phyloP scores from a whole-genome alignment of 2,797 vertebrate genomes.

The Mus minutoides region DNA sequence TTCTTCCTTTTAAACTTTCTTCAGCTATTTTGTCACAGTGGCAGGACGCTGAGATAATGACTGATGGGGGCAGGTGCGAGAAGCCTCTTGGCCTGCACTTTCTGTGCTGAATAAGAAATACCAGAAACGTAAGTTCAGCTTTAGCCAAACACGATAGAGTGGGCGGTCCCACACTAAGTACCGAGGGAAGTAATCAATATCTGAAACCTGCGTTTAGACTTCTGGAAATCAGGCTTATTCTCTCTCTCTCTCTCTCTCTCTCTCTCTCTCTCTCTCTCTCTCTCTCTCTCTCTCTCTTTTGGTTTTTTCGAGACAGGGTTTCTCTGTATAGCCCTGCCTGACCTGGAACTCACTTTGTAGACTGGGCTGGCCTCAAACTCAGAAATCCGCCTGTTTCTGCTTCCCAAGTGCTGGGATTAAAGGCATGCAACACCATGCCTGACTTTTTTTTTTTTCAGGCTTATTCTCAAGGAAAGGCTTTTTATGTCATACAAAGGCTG shows the following conservation, averaged over 20 bases:
- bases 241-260: too few relatives aligned
- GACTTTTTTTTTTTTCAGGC: too few relatives aligned
- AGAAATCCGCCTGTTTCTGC: too few relatives aligned
- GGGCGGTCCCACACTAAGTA: background rate
- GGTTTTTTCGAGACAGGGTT: too few relatives aligned
- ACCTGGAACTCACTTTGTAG: too few relatives aligned
- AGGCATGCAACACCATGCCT: too few relatives aligned
- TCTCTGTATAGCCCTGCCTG: too few relatives aligned
- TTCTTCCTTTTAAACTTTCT: background rate
- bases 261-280: too few relatives aligned
- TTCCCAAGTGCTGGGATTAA: too few relatives aligned
- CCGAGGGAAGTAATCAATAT: background rate
- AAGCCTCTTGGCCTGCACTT: background rate
- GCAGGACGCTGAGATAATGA: background rate
- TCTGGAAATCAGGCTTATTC: background rate
- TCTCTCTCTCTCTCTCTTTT: too few relatives aligned
- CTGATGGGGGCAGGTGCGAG: background rate
- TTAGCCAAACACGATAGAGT: background rate
- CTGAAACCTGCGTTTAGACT: background rate
- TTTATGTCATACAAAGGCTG: conserved; percentile 10
- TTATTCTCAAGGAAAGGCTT: conserved; percentile 39
- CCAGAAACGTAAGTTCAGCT: background rate
- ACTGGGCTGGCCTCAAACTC: too few relatives aligned
- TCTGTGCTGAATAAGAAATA: background rate
- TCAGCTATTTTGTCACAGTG: background rate